phyloP scores from a whole-genome alignment of 2,888 invertebrate genomes.

The Melipona beecheii region DNA sequence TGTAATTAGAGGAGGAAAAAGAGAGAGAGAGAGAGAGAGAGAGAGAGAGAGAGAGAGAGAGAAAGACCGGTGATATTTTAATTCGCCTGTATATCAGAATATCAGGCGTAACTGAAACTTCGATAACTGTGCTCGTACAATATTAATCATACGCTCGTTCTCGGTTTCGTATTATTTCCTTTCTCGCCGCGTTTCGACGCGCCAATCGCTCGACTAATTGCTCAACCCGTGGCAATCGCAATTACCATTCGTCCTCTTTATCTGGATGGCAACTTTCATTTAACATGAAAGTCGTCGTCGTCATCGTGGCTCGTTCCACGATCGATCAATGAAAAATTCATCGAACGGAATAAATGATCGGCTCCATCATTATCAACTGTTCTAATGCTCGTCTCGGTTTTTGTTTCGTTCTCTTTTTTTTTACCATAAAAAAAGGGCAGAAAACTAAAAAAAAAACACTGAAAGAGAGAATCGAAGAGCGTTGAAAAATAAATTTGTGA shows the following conservation, averaged over 20 bases:
- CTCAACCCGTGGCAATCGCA: slow-evolving; percentile 40
- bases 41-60: background rate
- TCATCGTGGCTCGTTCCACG: background rate
- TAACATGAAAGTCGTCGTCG: slow-evolving; percentile 5
- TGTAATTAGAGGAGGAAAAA: slow-evolving; percentile 2
- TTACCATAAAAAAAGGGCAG: background rate
- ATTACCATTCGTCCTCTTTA: slow-evolving; percentile 32
- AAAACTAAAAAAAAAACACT: background rate
- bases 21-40: background rate
- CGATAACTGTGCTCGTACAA: slow-evolving; percentile 18
- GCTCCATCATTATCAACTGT: background rate
- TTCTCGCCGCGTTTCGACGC: slow-evolving; percentile 37
- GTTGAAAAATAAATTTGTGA: background rate
- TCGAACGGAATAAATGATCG: slow-evolving; percentile 33
- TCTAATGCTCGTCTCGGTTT: background rate
- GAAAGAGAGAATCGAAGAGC: background rate
- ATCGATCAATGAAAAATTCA: slow-evolving; percentile 32
- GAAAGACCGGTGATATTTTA: slow-evolving; percentile 5
- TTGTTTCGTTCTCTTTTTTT: too few relatives aligned
- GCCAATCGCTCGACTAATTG: slow-evolving; percentile 36
- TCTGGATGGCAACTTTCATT: slow-evolving; percentile 7
- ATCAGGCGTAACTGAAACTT: slow-evolving; percentile 14
- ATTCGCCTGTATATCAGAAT: background rate
- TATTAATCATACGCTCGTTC: slow-evolving; percentile 38
- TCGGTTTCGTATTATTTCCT: slow-evolving; percentile 34